phyloP scores from a whole-genome alignment of 2,113 vertebrate genomes.

The Sapajus apella region DNA sequence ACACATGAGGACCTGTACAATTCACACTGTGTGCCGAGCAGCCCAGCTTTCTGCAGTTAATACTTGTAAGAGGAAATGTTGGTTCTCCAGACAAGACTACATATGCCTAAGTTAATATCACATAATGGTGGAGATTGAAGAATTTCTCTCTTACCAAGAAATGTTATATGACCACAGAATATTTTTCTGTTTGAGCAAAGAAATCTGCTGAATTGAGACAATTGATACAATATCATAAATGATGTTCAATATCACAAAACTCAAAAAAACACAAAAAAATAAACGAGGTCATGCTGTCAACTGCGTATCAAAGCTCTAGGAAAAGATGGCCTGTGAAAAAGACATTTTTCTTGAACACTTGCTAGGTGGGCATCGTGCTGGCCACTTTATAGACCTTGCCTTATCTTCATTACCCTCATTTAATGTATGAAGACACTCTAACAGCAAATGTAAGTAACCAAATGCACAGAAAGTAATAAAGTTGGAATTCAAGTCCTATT shows the following conservation, averaged over 20 bases:
- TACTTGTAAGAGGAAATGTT: neutral
- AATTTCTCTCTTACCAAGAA: neutral
- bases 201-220: neutral
- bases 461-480: neutral
- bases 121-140: neutral
- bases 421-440: too few relatives aligned
- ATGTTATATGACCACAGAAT: neutral
- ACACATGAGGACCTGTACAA: accelerated
- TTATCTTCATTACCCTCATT: neutral
- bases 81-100: neutral
- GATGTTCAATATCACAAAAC: neutral
- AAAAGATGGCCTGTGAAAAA: neutral
- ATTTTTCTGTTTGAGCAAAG: neutral
- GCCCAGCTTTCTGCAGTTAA: neutral
- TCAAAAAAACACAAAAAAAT: neutral
- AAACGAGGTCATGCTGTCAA: neutral
- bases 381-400: neutral
- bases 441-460: neutral
- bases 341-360: neutral
- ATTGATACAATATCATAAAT: neutral
- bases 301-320: neutral
- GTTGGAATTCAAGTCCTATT: neutral
- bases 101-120: neutral
- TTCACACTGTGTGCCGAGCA: neutral
- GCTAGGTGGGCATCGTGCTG: neutral